These are phyloP conservation scores for Mactromeris polynyma DNA, from an alignment of 2,888 invertebrate species.

Conservation along the genomic window DNA sequence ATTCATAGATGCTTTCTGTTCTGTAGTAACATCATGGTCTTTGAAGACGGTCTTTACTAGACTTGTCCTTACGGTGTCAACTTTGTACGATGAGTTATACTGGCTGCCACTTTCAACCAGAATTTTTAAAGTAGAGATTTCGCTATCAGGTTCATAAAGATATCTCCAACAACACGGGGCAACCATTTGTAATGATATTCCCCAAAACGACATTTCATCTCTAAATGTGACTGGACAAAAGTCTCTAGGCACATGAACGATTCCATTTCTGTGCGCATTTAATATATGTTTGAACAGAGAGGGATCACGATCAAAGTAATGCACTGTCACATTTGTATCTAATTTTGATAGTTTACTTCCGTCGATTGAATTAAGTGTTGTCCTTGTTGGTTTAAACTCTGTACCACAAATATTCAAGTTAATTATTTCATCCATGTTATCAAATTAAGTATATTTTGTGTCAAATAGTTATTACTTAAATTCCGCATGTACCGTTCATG, in stretches of 20 bases:
- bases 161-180: slow-evolving; percentile 63
- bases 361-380: slow-evolving; percentile 7
- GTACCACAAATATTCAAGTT: slow-evolving; percentile 17
- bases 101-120: background rate
- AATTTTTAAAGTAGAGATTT: slow-evolving; percentile 40
- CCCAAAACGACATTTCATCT: slow-evolving; percentile 60
- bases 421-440: background rate
- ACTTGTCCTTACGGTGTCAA: background rate
- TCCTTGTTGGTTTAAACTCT: slow-evolving; percentile 17
- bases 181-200: slow-evolving; percentile 47
- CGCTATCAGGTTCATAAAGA: slow-evolving; percentile 49
- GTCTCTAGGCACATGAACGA: slow-evolving; percentile 60
- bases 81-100: slow-evolving; percentile 2
- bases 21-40: background rate
- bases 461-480: too few relatives aligned
- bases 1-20: too few relatives aligned
- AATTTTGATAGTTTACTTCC: slow-evolving; percentile 41
- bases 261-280: slow-evolving; percentile 50
- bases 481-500: too few relatives aligned
- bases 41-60: background rate
- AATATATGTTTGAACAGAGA: slow-evolving; percentile 59
- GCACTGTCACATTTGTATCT: slow-evolving; percentile 29
- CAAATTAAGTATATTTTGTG: too few relatives aligned
- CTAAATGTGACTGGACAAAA: slow-evolving; percentile 54
- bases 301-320: slow-evolving; percentile 67